These are phyloP conservation scores for Ptychadena robeensis DNA, from an alignment of 2,797 vertebrate species.

Conservation along the genomic window DNA sequence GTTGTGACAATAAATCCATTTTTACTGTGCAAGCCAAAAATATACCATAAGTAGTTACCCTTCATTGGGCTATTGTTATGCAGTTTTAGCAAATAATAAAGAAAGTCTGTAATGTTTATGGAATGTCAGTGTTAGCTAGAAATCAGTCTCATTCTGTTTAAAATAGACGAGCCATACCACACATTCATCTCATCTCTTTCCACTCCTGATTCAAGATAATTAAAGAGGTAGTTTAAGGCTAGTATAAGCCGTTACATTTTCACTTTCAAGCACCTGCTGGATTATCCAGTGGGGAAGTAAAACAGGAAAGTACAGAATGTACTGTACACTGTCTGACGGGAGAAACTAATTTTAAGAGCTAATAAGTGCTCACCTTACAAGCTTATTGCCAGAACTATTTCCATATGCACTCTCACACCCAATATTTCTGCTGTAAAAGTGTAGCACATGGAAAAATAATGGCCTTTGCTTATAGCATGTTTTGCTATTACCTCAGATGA, in stretches of 20 bases:
- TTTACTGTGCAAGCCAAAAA: too few species aligned
- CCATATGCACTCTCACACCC: conserved; percentile 49
- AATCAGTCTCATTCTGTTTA: background rate
- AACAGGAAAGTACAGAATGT: conserved; percentile 41
- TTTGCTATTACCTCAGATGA: conserved; percentile 50
- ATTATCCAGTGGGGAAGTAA: conserved; percentile 36
- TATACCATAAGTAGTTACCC: too few species aligned
- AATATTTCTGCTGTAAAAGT: conserved; percentile 49
- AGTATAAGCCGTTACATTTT: conserved; percentile 22
- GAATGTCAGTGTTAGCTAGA: background rate
- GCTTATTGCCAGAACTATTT: conserved; percentile 50
- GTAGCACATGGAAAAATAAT: conserved; percentile 55
- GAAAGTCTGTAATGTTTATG: background rate
- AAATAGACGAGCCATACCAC: background rate
- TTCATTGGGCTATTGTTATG: background rate
- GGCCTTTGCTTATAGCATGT: conserved; percentile 47
- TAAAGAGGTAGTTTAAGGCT: background rate
- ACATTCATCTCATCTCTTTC: background rate
- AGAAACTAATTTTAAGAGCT: conserved; percentile 49
- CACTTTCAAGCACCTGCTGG: conserved; percentile 40
- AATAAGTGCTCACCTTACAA: conserved; percentile 52
- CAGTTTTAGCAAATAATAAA: background rate
- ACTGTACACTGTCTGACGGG: conserved; percentile 12
- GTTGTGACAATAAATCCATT: too few species aligned
- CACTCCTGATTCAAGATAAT: conserved; percentile 24